Base-by-base conservation (phyloP, 2,797 vertebrate species). In the Kryptolebias ocellatus region DNA sequence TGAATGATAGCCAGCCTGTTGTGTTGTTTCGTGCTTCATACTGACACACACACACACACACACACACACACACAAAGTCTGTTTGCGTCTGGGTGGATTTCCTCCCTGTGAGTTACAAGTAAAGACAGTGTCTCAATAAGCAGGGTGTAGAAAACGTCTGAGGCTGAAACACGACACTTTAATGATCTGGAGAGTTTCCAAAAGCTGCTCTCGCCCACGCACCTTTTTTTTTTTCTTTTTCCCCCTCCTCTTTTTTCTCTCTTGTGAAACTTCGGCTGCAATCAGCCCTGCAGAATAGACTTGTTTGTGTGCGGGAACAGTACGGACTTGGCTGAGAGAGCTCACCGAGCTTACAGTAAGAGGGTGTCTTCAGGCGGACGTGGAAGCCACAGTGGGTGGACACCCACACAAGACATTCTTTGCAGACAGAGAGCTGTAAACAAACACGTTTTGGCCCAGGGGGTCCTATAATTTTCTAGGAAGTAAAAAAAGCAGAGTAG, bases 151-250 rank as follows among this genome's bases (percentile, higher is more conserved):
- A 80, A 72, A 86, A 76, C 70, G 84, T 89, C 82, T 88, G 78
- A 65, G 67, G 72, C 59, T 90, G 91, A 85, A 92, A 92, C 67
- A 18, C 64, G 77, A 92, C 70, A 87, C 87, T 88, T 91, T 87
- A 92, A 92, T 88, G 83, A 90, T 81, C 78, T 88, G 86, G 86
- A 90, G 60, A 67, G 55, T 57, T 60, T 84, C 90, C 85, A 90
- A 82, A 84, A 76, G 55, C 63, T 53, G 4, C 29, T 53, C 20
- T 70, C 75, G 7, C 82, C 80, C 73, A 55, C 83, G 76, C 83
- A 84, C 64, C 49, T 80, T 70, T 80, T 68, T 61, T 53, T 60
- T 80, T 70, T 80, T 68, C 59, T 66, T 53, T 60, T 28, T 11
- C 50, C 20, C 29, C 2, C 9, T 28, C 10, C 17, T 17, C 15